A percentile compares a stretch with the other conserved stretches of the same genome.
Conservation (phyloP, 2,888 invertebrate genomes). For the Drosophila anomelani region DNA sequence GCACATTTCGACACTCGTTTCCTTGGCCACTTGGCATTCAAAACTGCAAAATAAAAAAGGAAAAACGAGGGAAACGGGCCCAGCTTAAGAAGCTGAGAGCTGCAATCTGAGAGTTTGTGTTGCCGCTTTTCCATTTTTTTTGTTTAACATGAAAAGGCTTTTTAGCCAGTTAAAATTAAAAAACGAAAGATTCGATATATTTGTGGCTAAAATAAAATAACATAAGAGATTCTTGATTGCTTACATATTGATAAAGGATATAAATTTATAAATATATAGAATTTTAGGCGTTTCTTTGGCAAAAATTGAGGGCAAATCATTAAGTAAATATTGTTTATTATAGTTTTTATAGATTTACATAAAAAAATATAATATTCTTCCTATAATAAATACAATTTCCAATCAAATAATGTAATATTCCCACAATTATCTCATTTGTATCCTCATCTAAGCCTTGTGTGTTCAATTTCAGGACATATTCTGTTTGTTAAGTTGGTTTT, state of each 20-base stretch:
- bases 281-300: too few species aligned
- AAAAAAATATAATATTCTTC: too few species aligned
- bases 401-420: too few species aligned
- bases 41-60: constrained; percentile 14
- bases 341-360: too few species aligned
- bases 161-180: constrained; percentile 30
- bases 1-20: constrained; percentile 59
- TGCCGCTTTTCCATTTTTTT: constrained; percentile 10
- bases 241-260: too few species aligned
- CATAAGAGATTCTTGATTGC: too few species aligned
- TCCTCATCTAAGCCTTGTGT: too few species aligned
- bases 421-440: too few species aligned
- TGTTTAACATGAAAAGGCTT: constrained; percentile 42
- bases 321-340: too few species aligned
- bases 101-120: constrained; percentile 4
- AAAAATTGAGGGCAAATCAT: too few species aligned
- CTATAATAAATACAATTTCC: too few species aligned
- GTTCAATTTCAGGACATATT: not conserved
- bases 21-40: constrained; percentile 50
- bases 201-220: not conserved
- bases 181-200: constrained; percentile 42
- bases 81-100: constrained; percentile 26
- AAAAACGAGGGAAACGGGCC: constrained; percentile 24
- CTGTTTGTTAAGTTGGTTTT: not conserved
- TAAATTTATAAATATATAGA: too few species aligned